phyloP scores from a whole-genome alignment of 2,888 invertebrate species.

The Buathra laborator region DNA sequence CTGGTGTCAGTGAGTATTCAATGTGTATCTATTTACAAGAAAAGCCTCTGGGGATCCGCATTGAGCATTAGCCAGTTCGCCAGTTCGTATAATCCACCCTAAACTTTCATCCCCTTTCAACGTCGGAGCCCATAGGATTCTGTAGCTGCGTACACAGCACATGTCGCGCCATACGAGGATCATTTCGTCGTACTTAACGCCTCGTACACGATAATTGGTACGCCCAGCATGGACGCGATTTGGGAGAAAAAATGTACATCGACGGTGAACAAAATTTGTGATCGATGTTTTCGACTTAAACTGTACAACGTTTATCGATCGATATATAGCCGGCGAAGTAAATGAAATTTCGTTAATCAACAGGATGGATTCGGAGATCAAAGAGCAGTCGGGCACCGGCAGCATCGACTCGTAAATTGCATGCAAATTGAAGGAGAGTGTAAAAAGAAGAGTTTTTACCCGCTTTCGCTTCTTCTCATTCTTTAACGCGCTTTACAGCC shows the following conservation, averaged over 20 bases:
- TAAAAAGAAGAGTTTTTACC: constrained; percentile 74
- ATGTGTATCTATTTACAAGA: constrained; percentile 60
- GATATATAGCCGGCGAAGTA: constrained; percentile 30
- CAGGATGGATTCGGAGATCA: constrained; percentile 70
- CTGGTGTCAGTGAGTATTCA: constrained; percentile 35
- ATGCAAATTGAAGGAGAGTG: constrained; percentile 76
- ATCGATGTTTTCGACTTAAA: constrained; percentile 4
- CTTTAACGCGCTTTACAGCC: constrained; percentile 22
- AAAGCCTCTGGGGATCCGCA: constrained; percentile 50
- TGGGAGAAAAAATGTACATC: constrained; percentile 16
- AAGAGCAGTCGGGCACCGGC: constrained; percentile 70
- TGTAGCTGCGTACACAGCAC: constrained; percentile 61
- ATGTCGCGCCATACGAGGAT: constrained; percentile 72
- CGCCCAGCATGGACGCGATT: constrained; percentile 49
- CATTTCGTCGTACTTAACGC: constrained; percentile 70
- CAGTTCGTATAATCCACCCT: constrained; percentile 65
- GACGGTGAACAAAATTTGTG: constrained; percentile 17
- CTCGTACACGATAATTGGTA: constrained; percentile 72
- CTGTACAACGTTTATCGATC: constrained; percentile 20
- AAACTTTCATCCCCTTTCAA: constrained; percentile 59
- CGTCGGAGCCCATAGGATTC: constrained; percentile 27
- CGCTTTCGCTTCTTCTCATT: constrained; percentile 64
- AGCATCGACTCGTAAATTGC: constrained; percentile 65
- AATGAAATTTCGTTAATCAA: constrained; percentile 68
- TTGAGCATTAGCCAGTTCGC: constrained; percentile 64